Evolutionary conservation across 2,888 invertebrate genomes (phyloP).

Genomic region (Drosophila rubida): DNA sequence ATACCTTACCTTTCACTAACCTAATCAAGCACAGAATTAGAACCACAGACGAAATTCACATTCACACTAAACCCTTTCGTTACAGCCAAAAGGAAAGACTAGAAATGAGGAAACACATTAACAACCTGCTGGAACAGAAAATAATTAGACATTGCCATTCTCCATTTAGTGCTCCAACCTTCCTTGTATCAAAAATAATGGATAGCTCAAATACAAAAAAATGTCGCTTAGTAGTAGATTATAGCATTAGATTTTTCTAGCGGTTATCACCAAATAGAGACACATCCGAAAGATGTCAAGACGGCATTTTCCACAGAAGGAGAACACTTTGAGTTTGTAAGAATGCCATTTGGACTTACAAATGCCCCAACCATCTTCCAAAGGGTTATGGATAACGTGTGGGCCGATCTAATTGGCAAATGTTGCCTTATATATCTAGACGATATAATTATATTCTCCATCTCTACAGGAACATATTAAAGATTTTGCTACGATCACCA

Average conservation of each 20-base stretch:
- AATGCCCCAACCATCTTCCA: constrained; percentile 4
- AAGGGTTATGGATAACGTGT: not conserved
- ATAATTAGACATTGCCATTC: not conserved
- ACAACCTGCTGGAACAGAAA: not conserved
- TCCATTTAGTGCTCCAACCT: not conserved
- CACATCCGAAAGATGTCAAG: not conserved
- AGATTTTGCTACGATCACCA: not conserved
- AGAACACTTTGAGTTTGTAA: not conserved
- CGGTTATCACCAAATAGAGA: not conserved
- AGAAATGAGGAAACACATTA: not conserved
- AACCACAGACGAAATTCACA: not conserved
- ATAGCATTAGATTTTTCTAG: not conserved
- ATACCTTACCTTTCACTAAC: constrained; percentile 7
- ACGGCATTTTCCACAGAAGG: not conserved
- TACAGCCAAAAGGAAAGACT: not conserved
- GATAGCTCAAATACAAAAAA: not conserved
- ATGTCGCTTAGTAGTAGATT: not conserved
- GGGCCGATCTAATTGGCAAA: not conserved
- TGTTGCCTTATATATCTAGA: not conserved
- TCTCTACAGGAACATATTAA: not conserved
- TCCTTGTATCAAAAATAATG: not conserved
- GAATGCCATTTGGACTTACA: not conserved
- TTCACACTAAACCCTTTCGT: not conserved
- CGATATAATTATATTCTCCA: not conserved
- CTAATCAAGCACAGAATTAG: not conserved